Base-by-base conservation (phyloP, 2,113 vertebrate genomes). In the Etia nguti region DNA sequence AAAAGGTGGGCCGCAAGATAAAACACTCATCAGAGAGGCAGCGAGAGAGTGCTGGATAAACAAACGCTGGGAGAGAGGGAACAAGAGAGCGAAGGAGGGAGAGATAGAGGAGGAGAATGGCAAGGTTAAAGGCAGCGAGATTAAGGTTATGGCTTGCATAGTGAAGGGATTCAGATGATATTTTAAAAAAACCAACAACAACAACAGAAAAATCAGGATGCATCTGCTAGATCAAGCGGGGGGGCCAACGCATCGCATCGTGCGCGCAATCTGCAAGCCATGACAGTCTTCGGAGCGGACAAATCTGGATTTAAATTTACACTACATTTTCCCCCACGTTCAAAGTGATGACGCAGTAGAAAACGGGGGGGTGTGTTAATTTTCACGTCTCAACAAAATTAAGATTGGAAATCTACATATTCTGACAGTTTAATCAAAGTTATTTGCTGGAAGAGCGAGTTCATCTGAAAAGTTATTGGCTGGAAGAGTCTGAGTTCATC, bases 1-100 rank as follows among this genome's bases (percentile, higher is more conserved):
- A 94, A 95, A 96, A 96, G 95, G 96, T 96, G 96, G 95, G 92
- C 93, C 68, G 89, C 83, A 36, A 96, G 96, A 97, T 96, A 96
- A 97, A 96, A 94, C 90, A 89, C 91, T 94, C 96, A 94, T 95
- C 93, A 95, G 92, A 89, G 92, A 90, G 88, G 92, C 86, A 3
- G 90, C 89, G 48, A 89, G 92, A 92, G 91, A 92, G 89, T 62
- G 84, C 79, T 55, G 93, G 91, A 88, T 94, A 95, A 95, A 96
- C 95, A 95, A 95, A 95, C 70, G 87, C 85, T 11, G 43, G 84
- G 81, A 88, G 83, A 73, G 81, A 62, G 56, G 80, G 88, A 88
- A 89, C 88, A 88, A 90, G 89, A 81, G 90, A 83, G 90, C 11
- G 55, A 73, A 52, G 86, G 88, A 88, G 82, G 80, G 86, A 73